Evolutionary conservation across 1,140 invertebrate genomes (phyloP).

Genomic region (Trichonephila clavata): DNA sequence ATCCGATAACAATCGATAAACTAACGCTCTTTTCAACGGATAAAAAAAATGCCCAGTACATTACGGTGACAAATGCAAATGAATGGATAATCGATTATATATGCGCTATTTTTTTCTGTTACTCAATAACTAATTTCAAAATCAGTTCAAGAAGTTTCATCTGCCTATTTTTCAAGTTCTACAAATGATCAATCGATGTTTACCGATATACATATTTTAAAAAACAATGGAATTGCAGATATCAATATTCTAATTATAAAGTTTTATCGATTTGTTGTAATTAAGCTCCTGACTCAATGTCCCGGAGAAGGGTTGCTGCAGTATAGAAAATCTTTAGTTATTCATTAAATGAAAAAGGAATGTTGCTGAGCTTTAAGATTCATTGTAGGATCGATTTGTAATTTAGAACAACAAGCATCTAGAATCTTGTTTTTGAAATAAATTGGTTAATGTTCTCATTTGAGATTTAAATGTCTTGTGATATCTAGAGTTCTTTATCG

Average conservation of each 20-base stretch:
- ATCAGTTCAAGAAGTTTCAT: neutral
- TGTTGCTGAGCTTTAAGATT: neutral
- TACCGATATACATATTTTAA: neutral
- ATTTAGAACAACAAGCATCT: neutral
- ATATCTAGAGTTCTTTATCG: too few species aligned
- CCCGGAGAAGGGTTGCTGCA: neutral
- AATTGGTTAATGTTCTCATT: too few species aligned
- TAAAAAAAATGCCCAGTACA: neutral
- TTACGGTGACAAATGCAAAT: neutral
- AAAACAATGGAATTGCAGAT: neutral
- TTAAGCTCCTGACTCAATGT: neutral
- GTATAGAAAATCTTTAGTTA: neutral
- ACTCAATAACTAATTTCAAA: neutral
- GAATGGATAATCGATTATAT: neutral
- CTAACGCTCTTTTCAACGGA: neutral
- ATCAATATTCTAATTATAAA: slow-evolving; percentile 3
- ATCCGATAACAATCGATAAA: neutral
- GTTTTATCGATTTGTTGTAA: neutral
- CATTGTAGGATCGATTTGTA: neutral
- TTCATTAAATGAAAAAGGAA: neutral
- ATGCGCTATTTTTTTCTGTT: neutral
- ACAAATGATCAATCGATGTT: neutral
- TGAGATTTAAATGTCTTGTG: too few species aligned
- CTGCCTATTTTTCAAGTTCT: neutral
- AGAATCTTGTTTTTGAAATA: too few species aligned